Base-by-base conservation (phyloP, 2,113 vertebrate species). In the Nyctibius bracteatus region DNA sequence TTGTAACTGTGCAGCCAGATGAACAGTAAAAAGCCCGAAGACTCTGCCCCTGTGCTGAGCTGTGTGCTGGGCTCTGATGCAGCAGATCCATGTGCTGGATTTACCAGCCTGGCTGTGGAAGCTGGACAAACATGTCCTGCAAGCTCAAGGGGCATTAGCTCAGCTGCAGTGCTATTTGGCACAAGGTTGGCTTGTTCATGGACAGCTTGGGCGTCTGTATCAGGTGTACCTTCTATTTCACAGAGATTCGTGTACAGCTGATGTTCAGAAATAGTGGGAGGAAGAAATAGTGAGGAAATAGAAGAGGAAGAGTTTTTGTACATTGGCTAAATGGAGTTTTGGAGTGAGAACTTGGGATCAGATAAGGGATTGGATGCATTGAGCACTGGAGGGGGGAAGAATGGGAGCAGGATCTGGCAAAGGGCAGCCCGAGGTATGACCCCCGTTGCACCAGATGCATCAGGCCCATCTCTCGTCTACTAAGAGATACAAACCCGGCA, bases 191-290 rank as follows among this genome's bases (percentile, higher is more conserved):
- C 67, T 84, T 58, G 19, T 68, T 39, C 18, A 5, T 3, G 27
- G 54, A 25, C 24, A 44, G 2, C 74, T 59, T 41, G 79, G 49
- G 35, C 3, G 2, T n/a, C 57, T 1, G 0, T 28, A 6, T 15
- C 1, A 0, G 17, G 21, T 47, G 62, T 41, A 18, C 30, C 51
- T 39, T 43, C 37, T 28, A 2, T 87, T 37, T 47, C 43, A 61
- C n/a, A 82, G 46, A 51, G 12, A 1, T 31, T 74, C 0, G 0
- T n/a, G 12, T 58, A 18, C 51, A 21, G 22, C 39, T 12, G 17
- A 12, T 39, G 28, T 8, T 35, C 73, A 58, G 47, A 62, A 62
- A 57, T 12, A 33, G 63, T 3, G 16, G 19, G 23, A 54, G 23
- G 31, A 68, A 57, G n/a, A 70, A 55, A 54, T 8, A 30, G 12